phyloP scores from a whole-genome alignment of 2,797 vertebrate genomes.

The Acrocephalus scirpaceus region DNA sequence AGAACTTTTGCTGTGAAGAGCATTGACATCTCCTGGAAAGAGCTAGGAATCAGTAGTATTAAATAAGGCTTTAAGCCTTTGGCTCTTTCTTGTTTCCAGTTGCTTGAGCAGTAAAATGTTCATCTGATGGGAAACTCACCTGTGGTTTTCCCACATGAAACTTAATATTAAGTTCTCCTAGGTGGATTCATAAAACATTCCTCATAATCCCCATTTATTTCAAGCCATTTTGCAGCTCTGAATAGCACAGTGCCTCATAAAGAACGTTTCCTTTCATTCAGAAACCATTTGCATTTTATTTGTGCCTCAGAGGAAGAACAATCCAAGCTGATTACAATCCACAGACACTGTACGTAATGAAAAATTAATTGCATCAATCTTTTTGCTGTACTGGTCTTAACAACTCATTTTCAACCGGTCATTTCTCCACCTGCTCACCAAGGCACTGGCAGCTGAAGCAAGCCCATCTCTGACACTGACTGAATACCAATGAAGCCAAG shows the following conservation, averaged over 20 bases:
- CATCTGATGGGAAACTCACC: slow-evolving; percentile 26
- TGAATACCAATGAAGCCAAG: slow-evolving; percentile 81
- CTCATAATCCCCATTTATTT: slow-evolving; percentile 64
- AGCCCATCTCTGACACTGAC: slow-evolving; percentile 63
- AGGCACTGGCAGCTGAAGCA: slow-evolving; percentile 74
- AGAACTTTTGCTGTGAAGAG: background rate
- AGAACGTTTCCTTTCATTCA: slow-evolving; percentile 69
- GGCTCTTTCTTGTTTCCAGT: slow-evolving; percentile 1
- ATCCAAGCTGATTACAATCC: slow-evolving; percentile 81
- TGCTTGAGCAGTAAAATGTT: slow-evolving; percentile 16
- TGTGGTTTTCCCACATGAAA: slow-evolving; percentile 47
- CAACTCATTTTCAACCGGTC: slow-evolving; percentile 84
- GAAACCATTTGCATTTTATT: slow-evolving; percentile 79
- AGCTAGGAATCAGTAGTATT: background rate
- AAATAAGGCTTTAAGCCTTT: slow-evolving; percentile 22
- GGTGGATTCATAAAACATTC: slow-evolving; percentile 70
- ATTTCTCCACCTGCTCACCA: slow-evolving; percentile 83
- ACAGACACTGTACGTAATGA: slow-evolving; percentile 79
- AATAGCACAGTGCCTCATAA: slow-evolving; percentile 61
- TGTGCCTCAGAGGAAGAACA: slow-evolving; percentile 75
- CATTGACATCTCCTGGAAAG: background rate
- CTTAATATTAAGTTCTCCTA: slow-evolving; percentile 46
- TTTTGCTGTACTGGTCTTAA: slow-evolving; percentile 82
- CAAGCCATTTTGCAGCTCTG: slow-evolving; percentile 57
- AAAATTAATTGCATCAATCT: slow-evolving; percentile 87